phyloP scores from a whole-genome alignment of 2,797 vertebrate species.

The Synanceia verrucosa region DNA sequence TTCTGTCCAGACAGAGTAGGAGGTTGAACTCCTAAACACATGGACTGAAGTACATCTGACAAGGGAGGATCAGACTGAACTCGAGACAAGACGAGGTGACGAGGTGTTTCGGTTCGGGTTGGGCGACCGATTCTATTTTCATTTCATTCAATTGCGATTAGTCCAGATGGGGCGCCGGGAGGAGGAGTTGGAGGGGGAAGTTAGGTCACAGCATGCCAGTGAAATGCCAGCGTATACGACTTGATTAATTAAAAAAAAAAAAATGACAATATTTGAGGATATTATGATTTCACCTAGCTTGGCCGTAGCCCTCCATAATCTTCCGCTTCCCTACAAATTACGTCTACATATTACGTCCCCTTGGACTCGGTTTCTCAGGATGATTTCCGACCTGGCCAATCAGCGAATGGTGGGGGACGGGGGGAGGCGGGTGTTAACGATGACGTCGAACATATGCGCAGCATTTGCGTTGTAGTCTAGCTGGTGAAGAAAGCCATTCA shows the following conservation, averaged over 20 bases:
- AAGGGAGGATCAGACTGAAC: not conserved
- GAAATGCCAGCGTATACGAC: not conserved
- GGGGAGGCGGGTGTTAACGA: too few species aligned
- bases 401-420: too few species aligned
- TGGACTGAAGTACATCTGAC: not conserved
- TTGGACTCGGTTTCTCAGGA: too few species aligned
- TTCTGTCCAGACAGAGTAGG: slow-evolving; percentile 58
- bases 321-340: too few species aligned
- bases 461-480: too few species aligned
- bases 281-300: not conserved
- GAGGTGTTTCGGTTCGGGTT: not conserved
- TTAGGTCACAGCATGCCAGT: not conserved
- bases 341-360: too few species aligned
- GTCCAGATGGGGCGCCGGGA: not conserved
- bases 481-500: too few species aligned
- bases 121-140: not conserved
- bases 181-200: not conserved
- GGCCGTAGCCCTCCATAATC: too few species aligned
- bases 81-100: too few species aligned
- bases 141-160: not conserved
- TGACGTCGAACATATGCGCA: too few species aligned
- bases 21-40: slow-evolving; percentile 4
- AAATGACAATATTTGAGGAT: not conserved
- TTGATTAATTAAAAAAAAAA: not conserved
- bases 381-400: too few species aligned